phyloP scores from a whole-genome alignment of 2,888 invertebrate genomes.

The Noctua fimbriata region DNA sequence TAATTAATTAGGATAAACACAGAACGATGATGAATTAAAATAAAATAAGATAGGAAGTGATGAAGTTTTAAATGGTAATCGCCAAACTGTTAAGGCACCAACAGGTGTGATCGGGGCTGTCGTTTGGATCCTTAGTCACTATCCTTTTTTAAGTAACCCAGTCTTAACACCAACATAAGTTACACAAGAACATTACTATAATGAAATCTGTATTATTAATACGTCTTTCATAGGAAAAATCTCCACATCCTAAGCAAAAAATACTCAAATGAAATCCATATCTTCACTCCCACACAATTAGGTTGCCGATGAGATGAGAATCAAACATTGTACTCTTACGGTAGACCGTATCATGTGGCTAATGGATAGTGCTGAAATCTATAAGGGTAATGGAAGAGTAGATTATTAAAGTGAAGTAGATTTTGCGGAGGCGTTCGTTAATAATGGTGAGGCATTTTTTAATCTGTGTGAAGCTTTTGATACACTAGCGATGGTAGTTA shows the following conservation, averaged over 20 bases:
- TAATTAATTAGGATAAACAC: too few relatives aligned
- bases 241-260: conserved; percentile 1
- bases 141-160: background rate
- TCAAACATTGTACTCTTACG: conserved; percentile 29
- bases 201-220: background rate
- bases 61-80: background rate
- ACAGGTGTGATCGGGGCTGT: too few relatives aligned
- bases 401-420: background rate
- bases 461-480: conserved; percentile 17
- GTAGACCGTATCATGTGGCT: conserved; percentile 37
- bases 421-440: background rate
- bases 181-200: background rate
- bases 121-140: background rate
- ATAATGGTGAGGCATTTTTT: background rate
- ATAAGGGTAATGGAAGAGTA: conserved; percentile 30
- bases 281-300: conserved; percentile 19
- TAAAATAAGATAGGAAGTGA: background rate
- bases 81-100: background rate
- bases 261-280: conserved; percentile 36
- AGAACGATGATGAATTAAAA: too few relatives aligned
- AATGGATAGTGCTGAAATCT: conserved; percentile 53
- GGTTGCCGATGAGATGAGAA: conserved; percentile 27
- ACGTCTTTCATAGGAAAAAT: conserved; percentile 1
- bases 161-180: background rate
- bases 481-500: background rate